A percentile compares a stretch with the other conserved stretches of the same genome.
These are phyloP conservation scores for Drosophila miranda DNA, from an alignment of 1,140 invertebrate species.

Conservation along the genomic window DNA sequence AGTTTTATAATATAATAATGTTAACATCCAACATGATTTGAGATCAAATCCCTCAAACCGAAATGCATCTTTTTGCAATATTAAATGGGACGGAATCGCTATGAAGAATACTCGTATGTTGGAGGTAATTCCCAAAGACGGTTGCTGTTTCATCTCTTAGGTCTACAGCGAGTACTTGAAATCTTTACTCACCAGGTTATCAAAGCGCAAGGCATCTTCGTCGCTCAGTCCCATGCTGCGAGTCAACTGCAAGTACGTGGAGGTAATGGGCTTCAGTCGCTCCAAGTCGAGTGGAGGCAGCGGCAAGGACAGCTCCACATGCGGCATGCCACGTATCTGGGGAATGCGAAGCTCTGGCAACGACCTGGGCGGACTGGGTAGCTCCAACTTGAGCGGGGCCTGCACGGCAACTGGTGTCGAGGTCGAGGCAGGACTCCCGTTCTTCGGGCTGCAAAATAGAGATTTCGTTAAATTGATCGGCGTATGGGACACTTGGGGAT, in stretches of 20 bases:
- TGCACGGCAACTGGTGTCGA: slow-evolving; percentile 50
- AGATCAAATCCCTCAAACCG: slow-evolving; percentile 16
- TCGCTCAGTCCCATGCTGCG: slow-evolving; percentile 86
- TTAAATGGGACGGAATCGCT: too few species aligned
- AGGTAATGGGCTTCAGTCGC: slow-evolving; percentile 92
- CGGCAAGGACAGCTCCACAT: slow-evolving; percentile 30
- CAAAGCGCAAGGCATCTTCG: slow-evolving; percentile 85
- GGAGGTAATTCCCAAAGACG: too few species aligned
- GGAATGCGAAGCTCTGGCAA: slow-evolving; percentile 62
- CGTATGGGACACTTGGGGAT: slow-evolving; percentile 32
- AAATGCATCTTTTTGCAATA: neutral
- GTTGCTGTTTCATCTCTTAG: neutral
- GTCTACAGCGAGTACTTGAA: slow-evolving; percentile 76
- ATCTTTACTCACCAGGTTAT: slow-evolving; percentile 83
- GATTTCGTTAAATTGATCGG: slow-evolving; percentile 72
- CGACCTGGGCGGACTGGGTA: slow-evolving; percentile 59
- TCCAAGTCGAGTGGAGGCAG: slow-evolving; percentile 76
- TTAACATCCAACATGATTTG: neutral
- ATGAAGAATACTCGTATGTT: too few species aligned
- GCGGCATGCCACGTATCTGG: slow-evolving; percentile 39
- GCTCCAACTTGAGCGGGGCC: slow-evolving; percentile 64
- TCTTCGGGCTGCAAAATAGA: slow-evolving; percentile 67
- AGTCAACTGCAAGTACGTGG: slow-evolving; percentile 92
- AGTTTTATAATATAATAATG: neutral
- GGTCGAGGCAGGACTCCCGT: slow-evolving; percentile 52